Evolutionary conservation across 1,140 invertebrate genomes (phyloP).

Genomic region (Leptinotarsa lineolata): DNA sequence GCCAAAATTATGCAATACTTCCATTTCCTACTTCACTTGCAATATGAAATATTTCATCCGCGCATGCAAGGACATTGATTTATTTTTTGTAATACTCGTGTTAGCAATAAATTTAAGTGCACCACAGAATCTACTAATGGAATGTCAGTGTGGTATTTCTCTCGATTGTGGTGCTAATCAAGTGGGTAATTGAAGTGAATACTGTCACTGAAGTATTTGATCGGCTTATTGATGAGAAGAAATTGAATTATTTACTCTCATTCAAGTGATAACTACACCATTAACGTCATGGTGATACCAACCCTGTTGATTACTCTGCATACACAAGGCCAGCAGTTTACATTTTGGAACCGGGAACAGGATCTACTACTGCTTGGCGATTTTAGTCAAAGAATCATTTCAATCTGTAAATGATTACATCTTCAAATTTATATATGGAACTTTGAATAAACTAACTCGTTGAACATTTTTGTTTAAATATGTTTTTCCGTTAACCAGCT

Average conservation of each 20-base stretch:
- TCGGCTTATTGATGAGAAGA: not conserved
- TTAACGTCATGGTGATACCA: not conserved
- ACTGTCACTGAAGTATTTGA: not conserved
- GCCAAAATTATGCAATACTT: not conserved
- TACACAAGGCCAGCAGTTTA: too few species aligned
- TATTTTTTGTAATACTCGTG: not conserved
- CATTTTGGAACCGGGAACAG: too few species aligned
- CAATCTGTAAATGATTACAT: too few species aligned
- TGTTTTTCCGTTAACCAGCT: too few species aligned
- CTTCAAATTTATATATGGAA: too few species aligned
- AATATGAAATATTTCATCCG: not conserved
- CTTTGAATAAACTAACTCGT: too few species aligned
- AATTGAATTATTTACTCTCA: not conserved
- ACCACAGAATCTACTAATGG: not conserved
- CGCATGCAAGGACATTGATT: not conserved
- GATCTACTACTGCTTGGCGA: too few species aligned
- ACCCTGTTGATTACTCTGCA: not conserved
- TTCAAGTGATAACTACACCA: not conserved
- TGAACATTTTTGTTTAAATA: too few species aligned
- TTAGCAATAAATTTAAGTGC: conserved; percentile 4
- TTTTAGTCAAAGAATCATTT: too few species aligned
- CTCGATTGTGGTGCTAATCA: not conserved
- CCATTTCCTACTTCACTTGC: not conserved
- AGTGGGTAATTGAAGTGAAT: not conserved
- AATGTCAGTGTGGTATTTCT: conserved; percentile 3